Evolutionary conservation across 2,888 invertebrate genomes (phyloP), one percentile per base, ranked within the genome.

Genomic region (Himalopsyche anomala): DNA sequence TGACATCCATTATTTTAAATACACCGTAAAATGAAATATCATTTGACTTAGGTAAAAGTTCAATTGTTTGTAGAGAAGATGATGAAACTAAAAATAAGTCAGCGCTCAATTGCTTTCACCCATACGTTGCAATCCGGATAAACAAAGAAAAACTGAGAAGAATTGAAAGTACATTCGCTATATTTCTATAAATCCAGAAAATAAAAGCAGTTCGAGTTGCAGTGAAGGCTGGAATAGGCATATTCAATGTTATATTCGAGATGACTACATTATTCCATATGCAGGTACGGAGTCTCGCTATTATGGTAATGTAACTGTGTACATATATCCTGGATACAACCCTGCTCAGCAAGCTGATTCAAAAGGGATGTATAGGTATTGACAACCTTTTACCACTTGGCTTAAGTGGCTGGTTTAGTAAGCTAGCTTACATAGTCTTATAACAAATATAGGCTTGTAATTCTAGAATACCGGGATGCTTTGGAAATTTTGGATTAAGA

Each of bases 221-320:
- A 62, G 19, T n/a, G 62, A 62, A 28, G 62, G 62, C 62, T 62
- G 62, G 19, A 62, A 62, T 62, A 62, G 62, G 62, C 62, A 19
- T 62, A 62, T 19, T 19, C 62, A 19, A 62, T 62, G 62, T 62
- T 5, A 8, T 11, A 62, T 62, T 62, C 62, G 62, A n/a, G n/a
- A 28, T 19, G 62, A 62, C 19, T 62, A 28, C 62, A 62, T 62
- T 62, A 62, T 19, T 62, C 62, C 6, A 62, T 19, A 19, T 62
- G 19, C 51, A 51, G 51, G 51, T 62, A 62, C 62, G 19, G 19
- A 62, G 62, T 28, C 19, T 19, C 6, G 62, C 19, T 62, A 62
- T 62, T 62, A 62, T 62, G 62, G 19, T 62, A 62, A 62, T 62
- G 62, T 19, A 28, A 6, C 62, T 62, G 5, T 19, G 19, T 62